Evolutionary conservation across 35 echinoderm and acorn worm genomes (phyloP).

Genomic region (Heliocidaris tuberculata): DNA sequence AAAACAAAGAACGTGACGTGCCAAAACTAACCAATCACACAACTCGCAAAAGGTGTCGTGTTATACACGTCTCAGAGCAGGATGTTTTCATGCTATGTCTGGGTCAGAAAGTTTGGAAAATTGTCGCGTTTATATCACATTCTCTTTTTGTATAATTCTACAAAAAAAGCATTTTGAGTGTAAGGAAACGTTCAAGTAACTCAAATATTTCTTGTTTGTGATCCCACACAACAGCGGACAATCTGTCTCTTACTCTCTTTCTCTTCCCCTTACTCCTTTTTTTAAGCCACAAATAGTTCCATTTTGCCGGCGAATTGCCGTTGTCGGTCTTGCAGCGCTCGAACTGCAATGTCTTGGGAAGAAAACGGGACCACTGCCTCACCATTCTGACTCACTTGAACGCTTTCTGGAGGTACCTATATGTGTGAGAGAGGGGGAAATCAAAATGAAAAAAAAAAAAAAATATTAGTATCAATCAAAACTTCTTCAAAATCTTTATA

Average conservation of each 20-base stretch:
- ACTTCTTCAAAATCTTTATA: neutral
- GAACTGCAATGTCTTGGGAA: slow-evolving; percentile 83
- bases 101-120: neutral
- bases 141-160: neutral
- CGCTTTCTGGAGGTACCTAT: slow-evolving; percentile 85
- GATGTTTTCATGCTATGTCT: neutral
- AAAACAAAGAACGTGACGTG: neutral
- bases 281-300: slow-evolving; percentile 85
- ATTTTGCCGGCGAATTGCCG: slow-evolving; percentile 84
- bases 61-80: neutral
- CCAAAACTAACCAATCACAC: neutral
- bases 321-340: slow-evolving; percentile 85
- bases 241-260: neutral
- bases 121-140: neutral
- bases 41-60: neutral
- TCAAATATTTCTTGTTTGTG: neutral
- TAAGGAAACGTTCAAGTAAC: neutral
- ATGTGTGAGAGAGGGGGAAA: neutral
- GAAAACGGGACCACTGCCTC: slow-evolving; percentile 83
- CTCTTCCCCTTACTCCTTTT: neutral
- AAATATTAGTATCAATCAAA: neutral
- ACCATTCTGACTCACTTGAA: slow-evolving; percentile 85
- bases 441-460: neutral
- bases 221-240: neutral
- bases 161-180: neutral